Evolutionary conservation across 2,797 vertebrate species (phyloP), one percentile per base, ranked within the genome.

Genomic region (Cossypha dichroa): DNA sequence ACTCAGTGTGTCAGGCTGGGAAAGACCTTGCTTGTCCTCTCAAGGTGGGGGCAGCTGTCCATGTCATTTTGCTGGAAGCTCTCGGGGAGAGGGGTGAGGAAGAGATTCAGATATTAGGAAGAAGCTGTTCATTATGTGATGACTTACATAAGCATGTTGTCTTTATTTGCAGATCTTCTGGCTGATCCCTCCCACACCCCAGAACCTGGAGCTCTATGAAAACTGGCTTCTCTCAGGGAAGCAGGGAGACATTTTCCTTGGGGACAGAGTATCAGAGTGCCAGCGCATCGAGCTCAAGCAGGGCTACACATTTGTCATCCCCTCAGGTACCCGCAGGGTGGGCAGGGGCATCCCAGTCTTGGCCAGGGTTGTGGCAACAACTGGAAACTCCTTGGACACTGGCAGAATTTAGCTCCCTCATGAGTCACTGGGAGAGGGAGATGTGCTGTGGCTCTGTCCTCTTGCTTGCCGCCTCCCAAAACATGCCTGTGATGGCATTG

Each of bases 181-280:
- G 99, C 97, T 99, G 92, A 99, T 99, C 97, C 99, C 99, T 86
- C 99, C 99, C 92, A 98, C 99, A 31, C 98, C 99, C 68, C 99
- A 99, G 94, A 99, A 99, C 97, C 97, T 99, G 98, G 99, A 99
- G 97, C 98, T 99, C 97, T 99, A 99, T 91, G 99, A 99, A 97
- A 99, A 99, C 97, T 99, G 99, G 99, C 99, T 99, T 95, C 98
- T 99, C 96, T 99, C 99, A 74, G 99, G 99, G 93, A 99, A 99
- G 97, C 99, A 99, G 96, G 99, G 99, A 68, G 99, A 99, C 97
- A 99, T 99, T 96, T 99, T 99, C 94, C 98, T 99, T 92, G 99
- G 99, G 40, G 99, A 99, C 97, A 99, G 99, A 95, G 99, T 99
- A 91, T 96, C 98, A 31, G 98, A 98, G 91, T 99, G 99, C 96